Base-by-base conservation (phyloP, 1,140 invertebrate genomes). In the Scaptomyza pallida region DNA sequence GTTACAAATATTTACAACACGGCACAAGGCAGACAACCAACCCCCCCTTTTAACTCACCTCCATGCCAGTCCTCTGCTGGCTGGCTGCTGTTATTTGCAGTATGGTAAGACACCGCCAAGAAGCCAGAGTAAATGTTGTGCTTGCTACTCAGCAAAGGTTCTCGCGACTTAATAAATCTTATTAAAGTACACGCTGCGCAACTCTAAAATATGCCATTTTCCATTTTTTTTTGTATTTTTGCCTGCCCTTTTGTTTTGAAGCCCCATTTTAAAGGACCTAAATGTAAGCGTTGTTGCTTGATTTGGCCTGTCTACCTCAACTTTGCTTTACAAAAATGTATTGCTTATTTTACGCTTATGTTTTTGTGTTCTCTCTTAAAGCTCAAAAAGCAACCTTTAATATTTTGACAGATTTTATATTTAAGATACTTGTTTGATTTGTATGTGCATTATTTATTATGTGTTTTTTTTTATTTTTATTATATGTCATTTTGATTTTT, bases 1-100 rank as follows among this genome's bases (percentile, higher is more conserved):
- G 77, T 78, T 80, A 86, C 81, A 86, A 86, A 86, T 86, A 86
- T 86, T 86, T 86, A 81, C 81, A 80, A 43, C 77, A 52, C 74
- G 63, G 47, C 64, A 33, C 56, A 45, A n/a, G 45, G 21, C 60
- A 67, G 40, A 23, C 61, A 33, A 16, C 68, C n/a, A 13, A 8
- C 2, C 21, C 33, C 19, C 8, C 35, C 41, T 8, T 1, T 26
- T 35, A n/a, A 43, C 45, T 21, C 17, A 13, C 9, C n/a, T 2
- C 69, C 23, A 26, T 26, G 23, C 2, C 23, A 26, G 6, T 1
- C 3, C 12, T 13, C 37, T 1, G 0, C 26, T 12, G 4, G 15
- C 23, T 23, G 16, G n/a, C 51, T 43, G 44, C 47, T 63, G 47
- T 59, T 80, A 72, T 64, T 78, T 79, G 59, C 43, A 59, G 35